phyloP scores from a whole-genome alignment of 2,888 invertebrate species.

The Therioaphis trifolii region DNA sequence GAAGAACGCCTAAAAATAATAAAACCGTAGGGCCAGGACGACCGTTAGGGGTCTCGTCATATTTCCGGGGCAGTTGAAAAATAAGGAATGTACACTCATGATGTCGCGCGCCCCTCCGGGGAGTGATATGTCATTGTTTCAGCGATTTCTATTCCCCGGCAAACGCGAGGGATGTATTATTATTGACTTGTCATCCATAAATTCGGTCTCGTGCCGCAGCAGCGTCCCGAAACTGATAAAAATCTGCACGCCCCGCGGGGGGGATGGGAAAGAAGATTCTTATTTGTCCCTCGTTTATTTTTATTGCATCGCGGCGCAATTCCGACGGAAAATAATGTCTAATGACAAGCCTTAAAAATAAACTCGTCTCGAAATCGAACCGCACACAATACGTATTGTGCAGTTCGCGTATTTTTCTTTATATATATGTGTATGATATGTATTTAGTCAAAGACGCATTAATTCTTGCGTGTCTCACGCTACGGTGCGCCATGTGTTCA shows the following conservation, averaged over 20 bases:
- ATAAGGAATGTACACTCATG: neutral
- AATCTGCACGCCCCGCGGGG: slow-evolving; percentile 52
- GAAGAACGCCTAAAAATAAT: slow-evolving; percentile 53
- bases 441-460: slow-evolving; percentile 41
- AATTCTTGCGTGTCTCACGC: slow-evolving; percentile 48
- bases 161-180: slow-evolving; percentile 49
- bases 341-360: slow-evolving; percentile 32
- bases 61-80: slow-evolving; percentile 34
- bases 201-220: slow-evolving; percentile 50
- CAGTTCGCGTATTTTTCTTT: too few species aligned
- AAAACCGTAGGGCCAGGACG: slow-evolving; percentile 28
- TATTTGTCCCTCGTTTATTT: slow-evolving; percentile 53
- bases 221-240: slow-evolving; percentile 56
- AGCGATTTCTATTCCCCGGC: slow-evolving; percentile 39
- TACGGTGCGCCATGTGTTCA: slow-evolving; percentile 30
- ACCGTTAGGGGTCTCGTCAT: slow-evolving; percentile 15
- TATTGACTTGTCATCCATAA: slow-evolving; percentile 63
- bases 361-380: slow-evolving; percentile 22
- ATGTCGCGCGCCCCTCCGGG: slow-evolving; percentile 19
- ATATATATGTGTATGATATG: too few species aligned
- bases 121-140: slow-evolving; percentile 59
- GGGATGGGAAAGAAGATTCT: slow-evolving; percentile 27
- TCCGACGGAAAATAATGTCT: neutral
- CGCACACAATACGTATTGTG: neutral
- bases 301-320: slow-evolving; percentile 35